Conservation (phyloP, 2,797 vertebrate species). For the Gadopsis marmoratus region DNA sequence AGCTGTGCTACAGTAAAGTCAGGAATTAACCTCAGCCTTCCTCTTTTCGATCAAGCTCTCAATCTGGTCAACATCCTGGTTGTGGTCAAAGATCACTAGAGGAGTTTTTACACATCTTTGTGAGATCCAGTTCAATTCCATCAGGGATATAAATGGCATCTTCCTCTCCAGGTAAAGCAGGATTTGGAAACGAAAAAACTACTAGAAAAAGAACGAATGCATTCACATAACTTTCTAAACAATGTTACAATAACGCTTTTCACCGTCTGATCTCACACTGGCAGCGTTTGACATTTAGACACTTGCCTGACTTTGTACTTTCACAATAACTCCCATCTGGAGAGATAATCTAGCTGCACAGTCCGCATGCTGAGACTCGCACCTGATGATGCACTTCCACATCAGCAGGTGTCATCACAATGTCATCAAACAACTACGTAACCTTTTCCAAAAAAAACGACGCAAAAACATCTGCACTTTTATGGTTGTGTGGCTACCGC, state of each 20-base stretch:
- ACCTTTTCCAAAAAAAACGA: neutral
- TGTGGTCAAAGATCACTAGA: constrained; percentile 2
- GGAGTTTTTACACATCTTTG: neutral
- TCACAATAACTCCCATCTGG: neutral
- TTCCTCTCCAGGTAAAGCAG: neutral
- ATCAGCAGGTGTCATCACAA: neutral
- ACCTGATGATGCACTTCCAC: neutral
- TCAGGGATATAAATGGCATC: neutral
- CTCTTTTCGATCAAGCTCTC: neutral
- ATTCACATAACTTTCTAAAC: too few species aligned
- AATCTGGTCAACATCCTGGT: neutral
- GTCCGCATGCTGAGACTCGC: neutral
- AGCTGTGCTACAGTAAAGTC: neutral
- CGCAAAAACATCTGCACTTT: neutral
- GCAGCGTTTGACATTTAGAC: neutral
- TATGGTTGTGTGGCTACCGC: neutral
- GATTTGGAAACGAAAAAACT: neutral
- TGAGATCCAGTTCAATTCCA: neutral
- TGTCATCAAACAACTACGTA: neutral
- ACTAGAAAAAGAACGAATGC: neutral
- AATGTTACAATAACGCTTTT: too few species aligned
- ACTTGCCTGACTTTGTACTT: neutral
- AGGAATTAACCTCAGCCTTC: neutral
- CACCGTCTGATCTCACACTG: neutral
- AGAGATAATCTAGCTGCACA: neutral